A percentile compares a stretch with the other conserved stretches of the same genome.
Evolutionary conservation across 1,140 invertebrate genomes (phyloP).

Genomic region (Zaprionus kolodkinae): DNA sequence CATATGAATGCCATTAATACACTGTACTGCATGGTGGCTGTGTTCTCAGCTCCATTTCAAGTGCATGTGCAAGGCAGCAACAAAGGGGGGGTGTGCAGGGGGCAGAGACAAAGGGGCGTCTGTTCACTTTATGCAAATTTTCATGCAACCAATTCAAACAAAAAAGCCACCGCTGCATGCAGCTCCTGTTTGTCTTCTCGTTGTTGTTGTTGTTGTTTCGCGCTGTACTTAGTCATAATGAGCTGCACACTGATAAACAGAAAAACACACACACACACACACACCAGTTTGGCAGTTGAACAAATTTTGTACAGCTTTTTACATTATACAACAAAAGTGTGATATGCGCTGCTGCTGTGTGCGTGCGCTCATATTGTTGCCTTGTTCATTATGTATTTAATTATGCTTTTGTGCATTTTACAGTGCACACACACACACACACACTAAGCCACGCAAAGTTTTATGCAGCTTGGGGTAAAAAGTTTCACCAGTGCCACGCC

Average conservation of each 20-base stretch:
- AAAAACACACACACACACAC: no score
- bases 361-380: slow-evolving; percentile 56
- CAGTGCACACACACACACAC: slow-evolving; percentile 35
- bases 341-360: slow-evolving; percentile 19
- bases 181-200: background rate
- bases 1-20: slow-evolving; percentile 20
- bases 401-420: slow-evolving; percentile 78
- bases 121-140: slow-evolving; percentile 38
- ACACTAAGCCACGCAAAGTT: slow-evolving; percentile 69
- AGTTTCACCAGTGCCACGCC: slow-evolving; percentile 42
- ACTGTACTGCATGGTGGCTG: background rate
- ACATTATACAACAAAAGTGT: slow-evolving; percentile 39
- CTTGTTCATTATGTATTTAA: slow-evolving; percentile 81
- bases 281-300: slow-evolving; percentile 25
- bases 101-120: background rate
- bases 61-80: slow-evolving; percentile 11
- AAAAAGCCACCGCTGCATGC: slow-evolving; percentile 14
- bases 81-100: background rate
- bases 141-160: slow-evolving; percentile 23
- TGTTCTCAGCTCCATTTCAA: slow-evolving; percentile 19
- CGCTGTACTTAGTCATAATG: slow-evolving; percentile 42
- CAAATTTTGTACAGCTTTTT: slow-evolving; percentile 49
- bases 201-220: slow-evolving; percentile 9
- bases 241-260: slow-evolving; percentile 34
- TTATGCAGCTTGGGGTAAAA: slow-evolving; percentile 57